Percentiles rank a stretch among this genome's conserved stretches.
Conservation (phyloP, 1,140 invertebrate species). For the Ladona fulva region DNA sequence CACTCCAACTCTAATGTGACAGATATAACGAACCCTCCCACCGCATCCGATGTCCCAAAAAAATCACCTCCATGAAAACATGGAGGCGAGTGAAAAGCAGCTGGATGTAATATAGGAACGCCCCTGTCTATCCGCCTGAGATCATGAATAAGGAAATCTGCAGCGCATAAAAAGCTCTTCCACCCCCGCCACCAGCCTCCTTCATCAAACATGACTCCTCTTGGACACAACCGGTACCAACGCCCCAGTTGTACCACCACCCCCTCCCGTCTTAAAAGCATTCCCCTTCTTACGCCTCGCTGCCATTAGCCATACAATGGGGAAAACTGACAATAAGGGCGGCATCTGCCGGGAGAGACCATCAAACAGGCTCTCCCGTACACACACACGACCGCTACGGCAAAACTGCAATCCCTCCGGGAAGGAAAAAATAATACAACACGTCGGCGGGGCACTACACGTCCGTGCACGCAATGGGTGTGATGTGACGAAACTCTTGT, state of each 20-base stretch:
- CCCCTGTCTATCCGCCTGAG: not conserved
- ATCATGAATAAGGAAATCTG: slow-evolving; percentile 2
- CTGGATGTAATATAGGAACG: slow-evolving; percentile 1
- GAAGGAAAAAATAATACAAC: not conserved
- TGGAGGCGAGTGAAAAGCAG: not conserved
- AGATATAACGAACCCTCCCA: not conserved
- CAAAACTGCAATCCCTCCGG: not conserved
- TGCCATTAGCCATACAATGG: not conserved
- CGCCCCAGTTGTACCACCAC: not conserved
- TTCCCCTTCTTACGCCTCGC: not conserved
- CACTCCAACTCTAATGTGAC: too few relatives aligned
- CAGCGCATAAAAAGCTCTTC: not conserved
- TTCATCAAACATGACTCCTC: slow-evolving; percentile 8
- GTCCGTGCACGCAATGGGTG: not conserved
- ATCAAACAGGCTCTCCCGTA: not conserved
- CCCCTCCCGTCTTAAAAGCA: not conserved
- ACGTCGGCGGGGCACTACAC: not conserved
- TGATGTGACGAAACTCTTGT: not conserved
- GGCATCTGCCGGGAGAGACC: not conserved
- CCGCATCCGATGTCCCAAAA: not conserved
- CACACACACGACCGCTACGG: not conserved
- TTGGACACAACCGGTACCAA: not conserved
- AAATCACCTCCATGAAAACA: not conserved
- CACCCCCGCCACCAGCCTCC: not conserved
- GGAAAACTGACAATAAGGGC: not conserved